Evolutionary conservation across 2,888 invertebrate species (phyloP).

Genomic region (Drosophila mulleri): DNA sequence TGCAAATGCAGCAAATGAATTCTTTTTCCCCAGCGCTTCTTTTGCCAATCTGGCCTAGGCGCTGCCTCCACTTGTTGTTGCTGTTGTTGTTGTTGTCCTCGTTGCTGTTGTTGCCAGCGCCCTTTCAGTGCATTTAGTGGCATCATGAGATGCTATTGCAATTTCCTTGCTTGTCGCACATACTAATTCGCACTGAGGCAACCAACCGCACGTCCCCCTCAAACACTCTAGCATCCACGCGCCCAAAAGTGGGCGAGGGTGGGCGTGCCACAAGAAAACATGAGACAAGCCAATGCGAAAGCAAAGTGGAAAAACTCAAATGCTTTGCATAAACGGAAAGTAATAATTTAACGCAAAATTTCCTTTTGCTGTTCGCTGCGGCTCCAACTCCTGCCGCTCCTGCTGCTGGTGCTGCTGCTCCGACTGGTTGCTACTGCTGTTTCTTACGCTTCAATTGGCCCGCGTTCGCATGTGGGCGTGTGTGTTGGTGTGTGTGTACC

Average conservation of each 20-base stretch:
- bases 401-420: conserved; percentile 3
- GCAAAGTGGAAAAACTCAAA: conserved; percentile 73
- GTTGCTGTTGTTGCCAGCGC: conserved; percentile 49
- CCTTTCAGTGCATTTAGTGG: conserved; percentile 78
- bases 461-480: conserved; percentile 17
- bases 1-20: conserved; percentile 82
- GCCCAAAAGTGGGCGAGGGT: conserved; percentile 28
- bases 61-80: conserved; percentile 13
- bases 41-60: conserved; percentile 52
- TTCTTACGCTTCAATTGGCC: conserved; percentile 80
- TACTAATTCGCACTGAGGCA: conserved; percentile 78
- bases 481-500: conserved; percentile 26
- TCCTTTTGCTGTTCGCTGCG: conserved; percentile 74
- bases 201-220: conserved; percentile 51
- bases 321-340: conserved; percentile 83
- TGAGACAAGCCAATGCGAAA: conserved; percentile 51
- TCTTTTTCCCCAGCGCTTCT: conserved; percentile 62
- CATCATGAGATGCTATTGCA: conserved; percentile 81
- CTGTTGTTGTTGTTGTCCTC: conserved; percentile 9
- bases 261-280: conserved; percentile 57
- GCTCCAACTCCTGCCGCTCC: conserved; percentile 30
- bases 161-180: conserved; percentile 83
- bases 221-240: background rate
- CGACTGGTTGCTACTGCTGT: conserved; percentile 58
- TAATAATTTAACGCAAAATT: conserved; percentile 84